Evolutionary conservation across 2,113 vertebrate genomes (phyloP).

Genomic region (Pongo abelii): DNA sequence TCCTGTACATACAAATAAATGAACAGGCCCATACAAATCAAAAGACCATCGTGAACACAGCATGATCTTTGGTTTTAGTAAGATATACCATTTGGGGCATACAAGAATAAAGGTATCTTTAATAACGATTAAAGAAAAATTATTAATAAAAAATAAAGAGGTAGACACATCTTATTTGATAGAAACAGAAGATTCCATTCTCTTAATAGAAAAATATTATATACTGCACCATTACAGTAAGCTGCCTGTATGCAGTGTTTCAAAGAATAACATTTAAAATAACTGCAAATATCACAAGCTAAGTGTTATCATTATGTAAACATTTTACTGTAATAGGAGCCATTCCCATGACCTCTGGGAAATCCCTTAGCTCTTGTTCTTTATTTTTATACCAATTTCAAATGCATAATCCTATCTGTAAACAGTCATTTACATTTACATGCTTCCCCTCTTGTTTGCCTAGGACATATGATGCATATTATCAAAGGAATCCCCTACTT

Average conservation of each 20-base stretch:
- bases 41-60: background rate
- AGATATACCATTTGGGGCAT: background rate
- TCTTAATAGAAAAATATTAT: background rate
- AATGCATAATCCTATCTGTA: background rate
- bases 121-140: background rate
- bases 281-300: background rate
- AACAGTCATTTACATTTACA: background rate
- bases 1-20: background rate
- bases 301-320: background rate
- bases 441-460: background rate
- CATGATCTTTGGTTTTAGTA: background rate
- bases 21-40: background rate
- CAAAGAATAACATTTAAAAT: background rate
- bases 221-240: too few relatives aligned
- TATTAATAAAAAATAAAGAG: background rate
- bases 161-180: background rate
- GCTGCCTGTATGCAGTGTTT: background rate
- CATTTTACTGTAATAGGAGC: rapidly evolving
- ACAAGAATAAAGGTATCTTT: background rate
- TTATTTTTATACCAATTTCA: background rate
- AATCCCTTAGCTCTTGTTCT: background rate
- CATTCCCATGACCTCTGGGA: background rate
- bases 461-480: rapidly evolving
- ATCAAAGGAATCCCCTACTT: background rate
- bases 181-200: background rate